A percentile compares a stretch with the other conserved stretches of the same genome.
phyloP scores from a whole-genome alignment of 1,140 invertebrate genomes.

The Solen grandis region DNA sequence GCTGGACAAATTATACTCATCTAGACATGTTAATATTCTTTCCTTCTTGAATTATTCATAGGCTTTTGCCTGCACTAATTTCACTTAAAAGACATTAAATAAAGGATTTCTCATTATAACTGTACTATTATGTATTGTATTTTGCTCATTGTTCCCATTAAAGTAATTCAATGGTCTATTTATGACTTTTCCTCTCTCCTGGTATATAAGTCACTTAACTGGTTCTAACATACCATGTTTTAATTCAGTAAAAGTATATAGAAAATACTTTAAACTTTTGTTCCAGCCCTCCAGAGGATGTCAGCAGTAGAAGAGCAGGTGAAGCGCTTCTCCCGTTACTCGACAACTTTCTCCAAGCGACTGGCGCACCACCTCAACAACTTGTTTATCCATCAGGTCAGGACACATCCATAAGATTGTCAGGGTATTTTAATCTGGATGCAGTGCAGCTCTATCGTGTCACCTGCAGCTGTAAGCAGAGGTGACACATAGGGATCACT shows the following conservation, averaged over 20 bases:
- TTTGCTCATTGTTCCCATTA: too few relatives aligned
- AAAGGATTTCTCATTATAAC: background rate
- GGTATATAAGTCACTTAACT: too few relatives aligned
- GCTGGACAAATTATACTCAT: background rate
- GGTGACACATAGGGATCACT: too few relatives aligned
- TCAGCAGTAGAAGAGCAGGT: constrained; percentile 93
- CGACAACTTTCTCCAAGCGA: constrained; percentile 91
- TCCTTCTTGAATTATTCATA: background rate
- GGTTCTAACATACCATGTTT: too few relatives aligned
- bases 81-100: background rate
- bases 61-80: background rate
- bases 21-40: background rate
- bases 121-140: background rate
- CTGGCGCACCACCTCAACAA: constrained; percentile 94
- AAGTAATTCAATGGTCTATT: too few relatives aligned
- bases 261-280: too few relatives aligned
- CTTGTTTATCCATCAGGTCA: constrained; percentile 93
- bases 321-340: constrained; percentile 91
- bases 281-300: constrained; percentile 84
- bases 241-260: too few relatives aligned
- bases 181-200: too few relatives aligned
- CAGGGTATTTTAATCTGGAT: too few relatives aligned
- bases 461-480: too few relatives aligned
- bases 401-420: too few relatives aligned
- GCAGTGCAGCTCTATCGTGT: too few relatives aligned